These are phyloP conservation scores for Belgica antarctica DNA, from an alignment of 2,888 invertebrate species.

Conservation along the genomic window DNA sequence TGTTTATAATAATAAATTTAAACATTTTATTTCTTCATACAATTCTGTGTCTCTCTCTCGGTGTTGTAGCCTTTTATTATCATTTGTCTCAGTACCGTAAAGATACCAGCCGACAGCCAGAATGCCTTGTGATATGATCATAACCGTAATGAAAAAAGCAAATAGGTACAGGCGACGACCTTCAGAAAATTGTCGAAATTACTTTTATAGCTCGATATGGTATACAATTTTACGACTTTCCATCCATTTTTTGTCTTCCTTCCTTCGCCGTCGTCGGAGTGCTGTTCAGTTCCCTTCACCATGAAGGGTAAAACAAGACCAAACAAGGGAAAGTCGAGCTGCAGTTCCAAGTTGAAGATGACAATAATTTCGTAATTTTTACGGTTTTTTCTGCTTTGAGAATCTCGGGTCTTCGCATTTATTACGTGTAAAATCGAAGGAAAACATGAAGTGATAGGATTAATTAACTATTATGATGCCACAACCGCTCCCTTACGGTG, in stretches of 20 bases:
- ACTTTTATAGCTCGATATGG: slow-evolving; percentile 41
- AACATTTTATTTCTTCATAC: slow-evolving; percentile 33
- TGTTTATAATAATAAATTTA: slow-evolving; percentile 41
- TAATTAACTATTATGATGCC: slow-evolving; percentile 16
- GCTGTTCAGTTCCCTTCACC: too few species aligned
- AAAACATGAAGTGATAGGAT: not conserved
- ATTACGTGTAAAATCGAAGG: not conserved
- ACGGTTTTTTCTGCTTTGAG: not conserved
- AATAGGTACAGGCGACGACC: slow-evolving; percentile 38
- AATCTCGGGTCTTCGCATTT: not conserved
- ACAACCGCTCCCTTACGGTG: not conserved
- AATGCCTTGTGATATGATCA: slow-evolving; percentile 15
- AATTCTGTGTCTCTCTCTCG: not conserved
- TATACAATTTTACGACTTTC: slow-evolving; percentile 38
- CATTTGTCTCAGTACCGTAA: slow-evolving; percentile 14
- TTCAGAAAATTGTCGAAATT: slow-evolving; percentile 42
- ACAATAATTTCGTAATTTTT: slow-evolving; percentile 13
- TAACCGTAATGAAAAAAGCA: slow-evolving; percentile 14
- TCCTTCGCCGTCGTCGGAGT: not conserved
- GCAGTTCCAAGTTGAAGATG: slow-evolving; percentile 7
- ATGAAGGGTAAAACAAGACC: slow-evolving; percentile 3
- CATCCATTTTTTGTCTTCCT: not conserved
- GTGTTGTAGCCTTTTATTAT: not conserved
- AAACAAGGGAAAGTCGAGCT: too few species aligned
- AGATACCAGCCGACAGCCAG: not conserved